Base-by-base conservation (phyloP, 2,888 invertebrate genomes). In the Exephanes ischioxanthus region DNA sequence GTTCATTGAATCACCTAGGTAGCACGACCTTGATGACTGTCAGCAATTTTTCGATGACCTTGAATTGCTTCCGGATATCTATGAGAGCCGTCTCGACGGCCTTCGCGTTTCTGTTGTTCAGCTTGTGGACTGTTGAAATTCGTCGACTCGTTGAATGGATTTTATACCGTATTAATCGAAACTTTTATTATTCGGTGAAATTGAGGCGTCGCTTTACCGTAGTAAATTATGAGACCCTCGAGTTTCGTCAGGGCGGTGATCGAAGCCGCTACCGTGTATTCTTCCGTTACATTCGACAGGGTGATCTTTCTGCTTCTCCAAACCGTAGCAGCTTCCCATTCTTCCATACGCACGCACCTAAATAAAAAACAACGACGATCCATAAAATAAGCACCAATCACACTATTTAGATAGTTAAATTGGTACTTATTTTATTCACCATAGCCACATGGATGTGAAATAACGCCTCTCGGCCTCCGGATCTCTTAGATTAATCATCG, bases 381-480 rank as follows among this genome's bases (percentile, higher is more conserved):
- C 48, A 33, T 68, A 11, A 37, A 73, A 30, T 53, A 30, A 51
- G 33, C 33, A 33, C 33, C 7, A 33, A 33, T 33, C 0, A 41
- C 9, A 41, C 11, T 41, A 41, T 41, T 41, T 11, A 11, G 2
- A 41, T 41, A 2, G 41, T 41, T 41, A 2, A 11, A 41, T 11
- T 0, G 2, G 41, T 41, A 5, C 41, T 41, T 41, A 41, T 41
- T 67, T 45, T 63, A 70, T 79, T 85, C 92, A 96, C 96, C 96
- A 95, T 37, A 96, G 93, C 96, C 96, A 96, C 95, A 96, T 95
- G 67, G 94, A 94, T 6, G 95, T 94, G 82, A 95, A 95, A 88
- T 95, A 95, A 90, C 95, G 94, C 90, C 93, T 95, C 78, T 95
- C 95, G 0, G 95, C 95, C 83, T 95, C 95, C 0, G 95, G 94